Base-by-base conservation (phyloP, 2,113 vertebrate species). In the Platichthys stellatus region DNA sequence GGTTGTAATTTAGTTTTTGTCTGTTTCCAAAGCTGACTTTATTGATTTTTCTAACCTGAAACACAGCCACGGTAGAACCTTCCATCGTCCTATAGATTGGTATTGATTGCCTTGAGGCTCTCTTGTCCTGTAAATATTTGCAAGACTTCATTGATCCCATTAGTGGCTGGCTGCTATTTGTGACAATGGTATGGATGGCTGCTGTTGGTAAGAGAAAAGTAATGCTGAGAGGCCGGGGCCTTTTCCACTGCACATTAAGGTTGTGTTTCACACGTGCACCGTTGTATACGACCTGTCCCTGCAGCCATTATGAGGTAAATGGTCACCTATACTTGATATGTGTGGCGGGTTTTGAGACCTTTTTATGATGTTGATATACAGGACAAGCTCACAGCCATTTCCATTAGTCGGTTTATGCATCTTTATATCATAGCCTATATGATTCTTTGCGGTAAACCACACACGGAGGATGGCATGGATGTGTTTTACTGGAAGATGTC, bases 61-160 rank as follows among this genome's bases (percentile, higher is more conserved):
- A 90, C 86, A 91, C 79, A 81, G 86, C 79, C 87, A 78, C 79
- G 74, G 74, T 66, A 84, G 84, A 90, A 86, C 85, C 84, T 81
- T 90, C 87, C 83, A 81, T 88, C 73, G 80, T 87, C 81, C 69
- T 88, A 92, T 89, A 76, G 90, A 93, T 86, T 88, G 78, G 63
- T 91, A 92, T 91, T 83, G 92, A 90, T 91, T 77, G 76, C 80
- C 84, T 84, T 40, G 72, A 73, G 83, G 86, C 81, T 83, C 78
- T 85, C 82, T 74, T 88, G 84, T 89, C 86, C 89, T 91, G 90
- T 91, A 93, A 93, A 93, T 93, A 92, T 93, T 93, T 94, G 86
- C 78, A 80, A 91, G 86, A 68, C 76, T 81, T 84, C 87, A 93
- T 93, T 84, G 92, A 93, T 93, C 90, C 80, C 88, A 90, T 93